phyloP scores from a whole-genome alignment of 2,888 invertebrate species.

The Lycia hirtaria region DNA sequence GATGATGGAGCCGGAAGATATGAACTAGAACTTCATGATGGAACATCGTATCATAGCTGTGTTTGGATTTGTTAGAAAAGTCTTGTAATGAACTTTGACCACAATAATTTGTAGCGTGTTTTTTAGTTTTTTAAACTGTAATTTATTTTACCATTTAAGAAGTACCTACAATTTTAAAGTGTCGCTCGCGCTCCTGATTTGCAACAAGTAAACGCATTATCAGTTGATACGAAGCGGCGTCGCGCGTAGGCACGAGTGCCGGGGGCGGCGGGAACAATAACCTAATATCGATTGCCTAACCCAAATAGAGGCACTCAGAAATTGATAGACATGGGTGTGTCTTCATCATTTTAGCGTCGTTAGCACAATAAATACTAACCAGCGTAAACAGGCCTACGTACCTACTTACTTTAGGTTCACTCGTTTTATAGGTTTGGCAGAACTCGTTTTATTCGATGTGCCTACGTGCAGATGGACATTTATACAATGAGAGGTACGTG shows the following conservation, averaged over 20 bases:
- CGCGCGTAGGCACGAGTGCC: constrained; percentile 21
- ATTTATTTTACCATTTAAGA: too few species aligned
- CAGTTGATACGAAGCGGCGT: not conserved
- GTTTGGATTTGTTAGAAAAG: too few species aligned
- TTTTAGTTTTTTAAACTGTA: too few species aligned
- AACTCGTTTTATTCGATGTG: not conserved
- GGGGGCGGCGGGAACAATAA: constrained; percentile 31
- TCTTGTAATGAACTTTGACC: too few species aligned
- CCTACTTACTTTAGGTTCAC: not conserved
- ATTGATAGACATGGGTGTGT: constrained; percentile 39
- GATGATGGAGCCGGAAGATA: too few species aligned
- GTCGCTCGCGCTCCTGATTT: too few species aligned
- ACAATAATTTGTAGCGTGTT: too few species aligned
- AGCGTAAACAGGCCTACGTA: constrained; percentile 15
- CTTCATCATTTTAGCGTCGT: constrained; percentile 38
- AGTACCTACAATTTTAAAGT: too few species aligned
- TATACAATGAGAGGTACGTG: not conserved
- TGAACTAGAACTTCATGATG: too few species aligned
- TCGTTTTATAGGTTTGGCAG: not conserved
- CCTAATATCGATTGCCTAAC: constrained; percentile 37
- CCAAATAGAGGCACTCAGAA: constrained; percentile 38
- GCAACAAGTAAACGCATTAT: constrained; percentile 1
- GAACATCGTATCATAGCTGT: too few species aligned
- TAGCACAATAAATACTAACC: constrained; percentile 30
- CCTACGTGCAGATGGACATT: not conserved